These are phyloP conservation scores for Ctenicera cuprea DNA, from an alignment of 2,888 invertebrate genomes.

Conservation along the genomic window DNA sequence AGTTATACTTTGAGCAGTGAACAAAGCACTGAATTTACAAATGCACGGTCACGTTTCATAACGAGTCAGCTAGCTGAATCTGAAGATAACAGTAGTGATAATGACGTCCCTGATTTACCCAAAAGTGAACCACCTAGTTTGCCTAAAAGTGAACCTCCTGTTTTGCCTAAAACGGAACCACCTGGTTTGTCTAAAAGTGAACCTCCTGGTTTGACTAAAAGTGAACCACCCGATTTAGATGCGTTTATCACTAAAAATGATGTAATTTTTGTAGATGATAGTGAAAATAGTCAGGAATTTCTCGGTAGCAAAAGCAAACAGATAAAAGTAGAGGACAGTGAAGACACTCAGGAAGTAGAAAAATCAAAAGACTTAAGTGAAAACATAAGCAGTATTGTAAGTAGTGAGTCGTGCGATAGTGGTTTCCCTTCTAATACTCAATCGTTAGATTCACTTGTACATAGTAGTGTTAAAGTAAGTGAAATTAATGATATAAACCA, in stretches of 20 bases:
- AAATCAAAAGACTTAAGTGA: constrained; percentile 41
- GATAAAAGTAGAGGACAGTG: constrained; percentile 38
- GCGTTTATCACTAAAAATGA: constrained; percentile 28
- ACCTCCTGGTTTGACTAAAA: too few species aligned
- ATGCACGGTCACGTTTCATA: constrained; percentile 71
- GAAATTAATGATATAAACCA: constrained; percentile 61
- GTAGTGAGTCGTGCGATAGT: constrained; percentile 60
- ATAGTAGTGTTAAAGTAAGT: constrained; percentile 53
- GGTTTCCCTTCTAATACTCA: constrained; percentile 60
- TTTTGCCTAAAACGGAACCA: too few species aligned
- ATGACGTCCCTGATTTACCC: constrained; percentile 59
- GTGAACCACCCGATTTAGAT: not conserved
- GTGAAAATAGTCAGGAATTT: too few species aligned
- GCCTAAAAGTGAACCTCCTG: too few species aligned
- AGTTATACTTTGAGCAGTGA: constrained; percentile 59
- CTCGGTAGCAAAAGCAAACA: too few species aligned
- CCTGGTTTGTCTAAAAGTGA: too few species aligned
- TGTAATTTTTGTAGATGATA: too few species aligned
- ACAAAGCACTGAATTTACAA: constrained; percentile 62
- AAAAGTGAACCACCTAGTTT: constrained; percentile 5
- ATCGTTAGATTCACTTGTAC: constrained; percentile 53
- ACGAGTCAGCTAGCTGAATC: constrained; percentile 67
- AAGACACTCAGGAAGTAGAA: constrained; percentile 45
- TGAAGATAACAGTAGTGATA: constrained; percentile 58
- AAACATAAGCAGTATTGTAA: constrained; percentile 49